phyloP scores from a whole-genome alignment of 2,113 vertebrate genomes.

The Python bivittatus region DNA sequence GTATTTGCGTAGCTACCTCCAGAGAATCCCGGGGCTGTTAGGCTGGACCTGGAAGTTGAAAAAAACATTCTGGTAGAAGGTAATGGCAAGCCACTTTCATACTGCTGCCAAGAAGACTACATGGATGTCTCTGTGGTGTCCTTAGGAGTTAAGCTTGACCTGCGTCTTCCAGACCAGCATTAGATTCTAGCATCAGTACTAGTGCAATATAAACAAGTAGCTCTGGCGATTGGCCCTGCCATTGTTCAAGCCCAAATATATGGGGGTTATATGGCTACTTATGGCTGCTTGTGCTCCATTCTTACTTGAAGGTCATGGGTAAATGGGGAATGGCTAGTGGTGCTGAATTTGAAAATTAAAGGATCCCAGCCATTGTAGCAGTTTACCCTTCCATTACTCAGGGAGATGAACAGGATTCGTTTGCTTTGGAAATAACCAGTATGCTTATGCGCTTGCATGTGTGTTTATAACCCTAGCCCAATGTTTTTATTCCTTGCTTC shows the following conservation, averaged over 20 bases:
- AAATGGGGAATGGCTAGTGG: background rate
- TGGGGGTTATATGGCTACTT: background rate
- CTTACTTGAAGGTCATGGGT: background rate
- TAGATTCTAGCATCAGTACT: background rate
- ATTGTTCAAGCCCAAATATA: background rate
- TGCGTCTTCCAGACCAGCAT: background rate
- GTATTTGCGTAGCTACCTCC: background rate
- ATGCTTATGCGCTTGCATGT: background rate
- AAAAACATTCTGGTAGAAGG: background rate
- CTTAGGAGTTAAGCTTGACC: background rate
- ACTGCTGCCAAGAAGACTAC: background rate
- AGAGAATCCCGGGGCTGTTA: background rate
- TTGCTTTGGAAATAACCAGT: slow-evolving; percentile 3
- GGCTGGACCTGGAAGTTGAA: background rate
- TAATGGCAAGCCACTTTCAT: background rate
- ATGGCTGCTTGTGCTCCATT: background rate
- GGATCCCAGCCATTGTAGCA: background rate
- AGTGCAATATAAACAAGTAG: background rate
- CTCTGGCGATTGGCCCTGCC: background rate
- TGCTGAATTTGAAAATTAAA: background rate
- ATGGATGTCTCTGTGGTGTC: background rate
- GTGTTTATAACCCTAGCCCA: accelerated
- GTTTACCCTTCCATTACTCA: background rate
- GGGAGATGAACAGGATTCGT: background rate
- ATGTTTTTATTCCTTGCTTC: background rate